Evolutionary conservation across 2,888 invertebrate genomes (phyloP), one percentile per base, ranked within the genome.

Genomic region (Drosophila mimica): DNA sequence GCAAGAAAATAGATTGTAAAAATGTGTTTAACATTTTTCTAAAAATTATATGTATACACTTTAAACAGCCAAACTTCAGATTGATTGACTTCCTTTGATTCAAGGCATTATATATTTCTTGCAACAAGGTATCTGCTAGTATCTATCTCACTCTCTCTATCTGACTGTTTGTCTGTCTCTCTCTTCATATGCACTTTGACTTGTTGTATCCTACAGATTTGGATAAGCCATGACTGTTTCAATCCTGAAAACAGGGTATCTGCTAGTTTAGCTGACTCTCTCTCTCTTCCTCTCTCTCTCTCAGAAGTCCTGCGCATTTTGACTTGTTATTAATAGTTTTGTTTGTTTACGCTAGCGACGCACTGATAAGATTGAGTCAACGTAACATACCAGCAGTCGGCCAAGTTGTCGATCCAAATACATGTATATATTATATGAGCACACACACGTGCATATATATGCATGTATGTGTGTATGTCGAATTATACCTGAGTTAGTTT

Each of bases 361-460:
- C 38, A 59, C 70, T 85, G 83, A 83, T 83, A 80, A 83, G 83
- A 83, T 80, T 79, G 54, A 46, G 49, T 60, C 34, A 34, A 33
- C 20, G 65, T 25, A 59, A 58, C 75, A 56, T 62, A 79, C 63
- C 43, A 64, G 65, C 70, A 56, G 59, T 38, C 52, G 60, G 43
- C 71, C 52, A 74, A 61, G 74, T 63, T 74, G 62, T 58, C 75
- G 59, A 25, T 49, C 36, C 65, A 54, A 31, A 70, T 28, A 59
- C 11, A 20, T 5, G 34, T 28, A 25, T 20, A 59, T n/a, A 33
- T 6, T 11, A 40, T 0, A 20, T 4, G n/a, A 0, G n/a, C 13
- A 25, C 13, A 61, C 11, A 40, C n/a, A 60, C 4, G 15, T 28
- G 52, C 15, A 52, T 36, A 36, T 4, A n/a, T 53, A 6, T 17